Evolutionary conservation across 2,888 invertebrate species (phyloP), one percentile per base, ranked within the genome.

Genomic region (Stenodera caucasica): DNA sequence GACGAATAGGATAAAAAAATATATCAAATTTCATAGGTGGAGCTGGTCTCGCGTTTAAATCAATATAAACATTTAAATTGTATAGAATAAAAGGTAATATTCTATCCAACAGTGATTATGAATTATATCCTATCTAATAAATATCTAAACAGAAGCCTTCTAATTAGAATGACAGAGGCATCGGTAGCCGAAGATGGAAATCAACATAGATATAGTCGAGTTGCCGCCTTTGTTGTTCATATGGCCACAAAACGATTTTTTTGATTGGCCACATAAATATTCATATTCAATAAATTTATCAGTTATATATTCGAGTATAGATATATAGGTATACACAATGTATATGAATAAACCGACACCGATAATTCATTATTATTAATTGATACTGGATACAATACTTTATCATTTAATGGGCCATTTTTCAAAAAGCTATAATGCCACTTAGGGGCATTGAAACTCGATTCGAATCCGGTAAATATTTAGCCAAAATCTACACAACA

Each of bases 111-210:
- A 40, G 37, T 40, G 53, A 32, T 53, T 57, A 57, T 60, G 60
- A 60, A 49, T 61, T 57, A 61, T 54, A 51, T 30, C 53, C 14
- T 57, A 45, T 30, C 63, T 57, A 60, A 67, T 68, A 70, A 70
- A 70, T 70, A 70, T 68, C 65, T 59, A 70, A 70, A 70, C 70
- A 70, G 70, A 68, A 70, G 70, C 70, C 67, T 65, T 68, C 70
- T 70, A 67, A 70, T 68, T 70, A 68, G 68, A 70, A 68, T 67
- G 70, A 70, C 70, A 67, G 67, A 63, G 63, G 64, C 70, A 57
- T 59, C 59, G 63, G 63, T 63, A 63, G 63, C 60, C 49, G 53
- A 61, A 63, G 68, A 70, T 70, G 67, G 67, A 64, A 67, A 68
- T 68, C 70, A 65, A 53, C 35, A 21, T 21, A n/a, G 57, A 53